Conservation (phyloP, 1,140 invertebrate species). For the Lethrus apterus region DNA sequence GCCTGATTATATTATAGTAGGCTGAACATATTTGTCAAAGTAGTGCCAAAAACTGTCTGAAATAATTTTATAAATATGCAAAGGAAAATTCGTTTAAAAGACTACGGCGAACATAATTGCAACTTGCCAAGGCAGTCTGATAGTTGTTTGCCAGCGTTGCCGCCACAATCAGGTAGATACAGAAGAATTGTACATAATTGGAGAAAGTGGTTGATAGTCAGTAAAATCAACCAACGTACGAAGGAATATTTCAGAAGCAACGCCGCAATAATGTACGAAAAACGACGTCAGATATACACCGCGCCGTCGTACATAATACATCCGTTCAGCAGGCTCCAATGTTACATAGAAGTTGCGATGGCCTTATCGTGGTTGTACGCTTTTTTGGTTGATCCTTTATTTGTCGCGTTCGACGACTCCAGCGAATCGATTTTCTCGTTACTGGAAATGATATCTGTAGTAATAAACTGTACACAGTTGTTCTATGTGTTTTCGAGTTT, state of each 20-base stretch:
- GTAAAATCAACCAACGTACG: not conserved
- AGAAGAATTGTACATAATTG: slow-evolving; percentile 6
- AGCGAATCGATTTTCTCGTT: not conserved
- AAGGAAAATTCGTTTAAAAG: slow-evolving; percentile 5
- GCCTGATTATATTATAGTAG: too few relatives aligned
- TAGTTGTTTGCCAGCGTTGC: slow-evolving; percentile 13
- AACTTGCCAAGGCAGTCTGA: slow-evolving; percentile 2
- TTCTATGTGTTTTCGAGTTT: slow-evolving; percentile 15
- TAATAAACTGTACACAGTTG: not conserved
- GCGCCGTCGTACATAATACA: slow-evolving; percentile 16
- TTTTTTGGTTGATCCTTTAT: slow-evolving; percentile 17
- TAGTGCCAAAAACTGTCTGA: too few relatives aligned
- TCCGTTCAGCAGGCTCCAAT: slow-evolving; percentile 16
- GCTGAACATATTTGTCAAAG: too few relatives aligned
- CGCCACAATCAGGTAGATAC: slow-evolving; percentile 9
- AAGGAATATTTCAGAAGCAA: slow-evolving; percentile 17
- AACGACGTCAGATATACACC: slow-evolving; percentile 13
- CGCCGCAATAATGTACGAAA: slow-evolving; percentile 14
- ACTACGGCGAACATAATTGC: slow-evolving; percentile 10
- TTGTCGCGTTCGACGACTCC: slow-evolving; percentile 5
- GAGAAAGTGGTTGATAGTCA: slow-evolving; percentile 6
- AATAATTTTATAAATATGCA: too few relatives aligned
- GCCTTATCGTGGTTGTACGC: slow-evolving; percentile 13
- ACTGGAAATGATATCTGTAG: not conserved
- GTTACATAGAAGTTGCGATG: slow-evolving; percentile 9